A percentile compares a stretch with the other conserved stretches of the same genome.
These are phyloP conservation scores for Hydrolagus affinis DNA, from an alignment of 2,113 vertebrate species.

Conservation along the genomic window DNA sequence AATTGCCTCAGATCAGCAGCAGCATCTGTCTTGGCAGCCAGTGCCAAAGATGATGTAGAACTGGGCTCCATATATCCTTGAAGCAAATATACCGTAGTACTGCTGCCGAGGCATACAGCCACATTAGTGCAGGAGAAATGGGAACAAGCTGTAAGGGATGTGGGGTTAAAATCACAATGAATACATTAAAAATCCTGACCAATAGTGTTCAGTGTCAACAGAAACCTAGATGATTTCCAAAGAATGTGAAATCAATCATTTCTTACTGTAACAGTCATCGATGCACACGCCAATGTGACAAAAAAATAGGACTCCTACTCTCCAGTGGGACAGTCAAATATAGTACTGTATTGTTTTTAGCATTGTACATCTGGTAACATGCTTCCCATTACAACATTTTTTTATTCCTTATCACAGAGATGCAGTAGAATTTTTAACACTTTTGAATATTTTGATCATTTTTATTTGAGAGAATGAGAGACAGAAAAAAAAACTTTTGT, in stretches of 20 bases:
- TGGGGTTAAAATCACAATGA: neutral
- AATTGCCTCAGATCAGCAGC: no score
- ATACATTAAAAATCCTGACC: neutral
- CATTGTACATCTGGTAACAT: neutral
- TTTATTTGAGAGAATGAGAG: no score
- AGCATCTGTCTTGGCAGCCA: no score
- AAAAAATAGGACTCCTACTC: neutral
- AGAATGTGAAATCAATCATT: conserved; percentile 11
- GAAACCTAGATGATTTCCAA: neutral
- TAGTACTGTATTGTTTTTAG: neutral
- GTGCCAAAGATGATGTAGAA: no score
- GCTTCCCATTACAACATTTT: neutral
- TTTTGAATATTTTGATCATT: neutral
- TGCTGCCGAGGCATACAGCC: no score
- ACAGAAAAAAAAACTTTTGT: neutral
- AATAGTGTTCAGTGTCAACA: neutral
- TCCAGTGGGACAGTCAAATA: neutral
- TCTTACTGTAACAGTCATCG: neutral
- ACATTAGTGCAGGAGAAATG: neutral
- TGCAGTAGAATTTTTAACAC: conserved; percentile 8
- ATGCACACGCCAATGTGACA: neutral
- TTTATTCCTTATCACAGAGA: neutral
- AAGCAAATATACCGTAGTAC: neutral
- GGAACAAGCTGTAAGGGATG: neutral
- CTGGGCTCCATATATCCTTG: no score